Conservation (phyloP, 2,113 vertebrate species). For the Calyptommatus sinebrachiatus region DNA sequence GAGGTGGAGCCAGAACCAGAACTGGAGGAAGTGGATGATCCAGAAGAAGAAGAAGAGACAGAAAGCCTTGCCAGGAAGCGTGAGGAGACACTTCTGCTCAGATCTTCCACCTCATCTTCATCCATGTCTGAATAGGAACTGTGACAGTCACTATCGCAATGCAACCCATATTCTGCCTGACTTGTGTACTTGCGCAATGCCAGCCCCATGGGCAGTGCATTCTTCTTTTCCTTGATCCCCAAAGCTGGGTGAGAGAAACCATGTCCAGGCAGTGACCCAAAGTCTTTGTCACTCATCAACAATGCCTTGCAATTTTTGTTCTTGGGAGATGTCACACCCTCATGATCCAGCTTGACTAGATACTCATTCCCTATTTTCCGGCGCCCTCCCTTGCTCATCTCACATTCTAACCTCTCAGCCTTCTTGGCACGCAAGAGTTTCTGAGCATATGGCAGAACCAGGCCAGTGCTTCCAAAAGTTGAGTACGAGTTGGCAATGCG, state of each 20-base stretch:
- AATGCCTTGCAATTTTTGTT: constrained; percentile 93
- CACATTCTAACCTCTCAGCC: constrained; percentile 70
- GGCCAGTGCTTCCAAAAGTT: constrained; percentile 76
- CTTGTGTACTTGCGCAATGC: constrained; percentile 81
- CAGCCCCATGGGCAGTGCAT: constrained; percentile 81
- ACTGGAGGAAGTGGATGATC: constrained; percentile 90
- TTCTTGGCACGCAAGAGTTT: constrained; percentile 79
- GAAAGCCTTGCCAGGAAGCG: constrained; percentile 89
- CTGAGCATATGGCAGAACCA: constrained; percentile 72
- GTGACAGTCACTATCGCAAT: constrained; percentile 90
- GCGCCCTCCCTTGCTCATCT: constrained; percentile 66
- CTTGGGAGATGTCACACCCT: constrained; percentile 95
- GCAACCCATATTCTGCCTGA: constrained; percentile 78
- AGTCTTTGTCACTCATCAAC: constrained; percentile 78
- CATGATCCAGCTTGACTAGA: constrained; percentile 94
- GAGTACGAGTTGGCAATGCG: constrained; percentile 92
- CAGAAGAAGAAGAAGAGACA: constrained; percentile 92
- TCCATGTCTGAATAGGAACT: constrained; percentile 90
- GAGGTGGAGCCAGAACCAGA: constrained; percentile 92
- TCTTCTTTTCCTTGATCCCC: constrained; percentile 85
- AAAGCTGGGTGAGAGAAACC: constrained; percentile 82
- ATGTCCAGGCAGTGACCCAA: constrained; percentile 73
- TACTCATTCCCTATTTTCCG: constrained; percentile 80
- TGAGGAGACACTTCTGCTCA: constrained; percentile 76
- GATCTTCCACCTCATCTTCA: constrained; percentile 81